Evolutionary conservation across 2,888 invertebrate genomes (phyloP).

Genomic region (Cephus pulcher): DNA sequence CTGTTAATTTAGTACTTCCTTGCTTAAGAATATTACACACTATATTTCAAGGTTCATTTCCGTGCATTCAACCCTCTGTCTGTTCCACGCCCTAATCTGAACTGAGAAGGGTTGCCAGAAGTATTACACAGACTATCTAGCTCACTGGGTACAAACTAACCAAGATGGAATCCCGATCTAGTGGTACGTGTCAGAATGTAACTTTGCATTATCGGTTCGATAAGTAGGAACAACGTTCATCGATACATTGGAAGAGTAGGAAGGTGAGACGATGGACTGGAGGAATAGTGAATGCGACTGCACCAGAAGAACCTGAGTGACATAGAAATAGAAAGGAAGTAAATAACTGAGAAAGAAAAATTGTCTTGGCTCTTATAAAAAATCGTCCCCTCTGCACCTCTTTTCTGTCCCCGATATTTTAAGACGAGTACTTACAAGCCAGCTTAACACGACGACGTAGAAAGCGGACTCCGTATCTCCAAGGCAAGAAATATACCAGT

Average conservation of each 20-base stretch:
- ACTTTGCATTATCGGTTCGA: constrained; percentile 10
- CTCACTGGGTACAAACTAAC: background rate
- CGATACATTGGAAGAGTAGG: background rate
- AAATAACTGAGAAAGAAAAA: background rate
- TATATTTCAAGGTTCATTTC: constrained; percentile 42
- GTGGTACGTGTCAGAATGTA: background rate
- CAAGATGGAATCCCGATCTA: background rate
- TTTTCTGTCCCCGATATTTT: background rate
- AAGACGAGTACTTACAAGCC: background rate
- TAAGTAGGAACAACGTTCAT: background rate
- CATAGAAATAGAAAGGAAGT: background rate
- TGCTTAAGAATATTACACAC: constrained; percentile 23
- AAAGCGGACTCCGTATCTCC: background rate
- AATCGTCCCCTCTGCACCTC: background rate
- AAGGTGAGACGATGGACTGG: background rate
- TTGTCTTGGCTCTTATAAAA: background rate
- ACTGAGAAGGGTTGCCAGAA: constrained; percentile 7
- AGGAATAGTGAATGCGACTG: background rate
- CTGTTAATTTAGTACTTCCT: constrained; percentile 27
- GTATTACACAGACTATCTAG: background rate
- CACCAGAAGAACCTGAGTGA: background rate
- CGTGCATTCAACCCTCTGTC: constrained; percentile 33
- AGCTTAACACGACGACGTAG: background rate
- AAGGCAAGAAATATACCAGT: background rate
- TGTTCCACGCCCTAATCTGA: constrained; percentile 28